A percentile compares a stretch with the other conserved stretches of the same genome.
Conservation (phyloP, 2,113 vertebrate genomes). For the Spea multiplicata region DNA sequence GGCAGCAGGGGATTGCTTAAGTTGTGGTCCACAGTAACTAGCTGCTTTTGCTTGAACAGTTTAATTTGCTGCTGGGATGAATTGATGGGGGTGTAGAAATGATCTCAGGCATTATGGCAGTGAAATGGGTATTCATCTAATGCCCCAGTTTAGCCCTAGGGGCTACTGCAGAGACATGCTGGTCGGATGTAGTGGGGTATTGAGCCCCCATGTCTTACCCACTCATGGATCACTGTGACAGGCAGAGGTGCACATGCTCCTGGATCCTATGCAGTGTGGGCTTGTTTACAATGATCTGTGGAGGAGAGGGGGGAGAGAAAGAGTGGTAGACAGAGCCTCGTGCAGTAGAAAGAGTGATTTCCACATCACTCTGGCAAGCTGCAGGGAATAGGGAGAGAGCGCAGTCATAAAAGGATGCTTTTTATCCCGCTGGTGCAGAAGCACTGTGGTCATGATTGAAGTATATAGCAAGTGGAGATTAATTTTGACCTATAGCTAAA, state of each 20-base stretch:
- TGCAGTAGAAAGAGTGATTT: background rate
- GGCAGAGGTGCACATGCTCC: conserved; percentile 11
- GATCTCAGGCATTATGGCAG: background rate
- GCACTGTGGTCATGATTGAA: background rate
- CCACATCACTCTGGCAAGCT: background rate
- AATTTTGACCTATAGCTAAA: conserved; percentile 4
- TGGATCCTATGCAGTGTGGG: conserved; percentile 1
- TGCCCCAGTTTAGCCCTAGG: background rate
- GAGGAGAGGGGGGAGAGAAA: background rate
- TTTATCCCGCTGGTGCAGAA: background rate
- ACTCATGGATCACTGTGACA: conserved; percentile 28
- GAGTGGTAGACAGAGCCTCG: background rate
- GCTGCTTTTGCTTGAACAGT: too few species aligned
- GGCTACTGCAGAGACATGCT: background rate
- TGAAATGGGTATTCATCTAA: conserved; percentile 8
- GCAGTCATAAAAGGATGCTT: background rate
- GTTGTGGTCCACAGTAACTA: too few species aligned
- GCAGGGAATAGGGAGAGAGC: background rate
- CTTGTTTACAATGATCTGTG: conserved; percentile 12
- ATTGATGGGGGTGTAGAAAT: background rate
- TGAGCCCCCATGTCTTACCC: conserved; percentile 19
- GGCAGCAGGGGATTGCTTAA: too few species aligned
- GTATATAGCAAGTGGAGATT: conserved; percentile 4
- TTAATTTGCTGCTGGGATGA: too few species aligned
- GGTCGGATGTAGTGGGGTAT: conserved; percentile 1